Conservation (phyloP, 1,140 invertebrate genomes). For the Oryctes rhinoceros region DNA sequence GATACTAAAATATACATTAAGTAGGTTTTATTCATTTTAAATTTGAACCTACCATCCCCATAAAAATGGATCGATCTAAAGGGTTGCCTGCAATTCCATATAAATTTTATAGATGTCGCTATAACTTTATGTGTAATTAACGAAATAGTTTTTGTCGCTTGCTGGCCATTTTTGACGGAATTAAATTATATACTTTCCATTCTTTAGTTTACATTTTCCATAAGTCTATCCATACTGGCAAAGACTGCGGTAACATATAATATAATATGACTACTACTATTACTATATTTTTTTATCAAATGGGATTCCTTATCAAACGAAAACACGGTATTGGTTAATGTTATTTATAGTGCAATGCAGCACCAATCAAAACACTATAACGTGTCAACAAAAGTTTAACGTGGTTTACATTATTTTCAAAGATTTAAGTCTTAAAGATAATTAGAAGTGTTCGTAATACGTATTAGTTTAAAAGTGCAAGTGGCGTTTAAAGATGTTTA, state of each 20-base stretch:
- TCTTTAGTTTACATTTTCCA: too few relatives aligned
- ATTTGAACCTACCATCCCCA: conserved; percentile 45
- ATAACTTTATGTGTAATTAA: background rate
- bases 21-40: conserved; percentile 39
- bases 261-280: too few relatives aligned
- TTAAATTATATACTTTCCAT: too few relatives aligned
- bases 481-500: background rate
- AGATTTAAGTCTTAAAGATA: background rate
- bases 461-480: background rate
- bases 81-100: background rate
- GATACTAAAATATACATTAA: background rate
- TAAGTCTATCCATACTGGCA: too few relatives aligned
- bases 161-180: too few relatives aligned
- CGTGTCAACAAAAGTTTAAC: conserved; percentile 50
- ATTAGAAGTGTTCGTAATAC: background rate
- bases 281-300: background rate
- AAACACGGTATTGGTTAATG: conserved; percentile 20
- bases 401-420: background rate
- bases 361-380: conserved; percentile 49
- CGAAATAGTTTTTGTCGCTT: too few relatives aligned
- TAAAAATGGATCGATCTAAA: conserved; percentile 46
- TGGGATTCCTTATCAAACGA: background rate
- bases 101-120: background rate
- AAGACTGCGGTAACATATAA: too few relatives aligned
- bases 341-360: conserved; percentile 8